phyloP scores from a whole-genome alignment of 2,888 invertebrate species.

The Pachydiplax longipennis region DNA sequence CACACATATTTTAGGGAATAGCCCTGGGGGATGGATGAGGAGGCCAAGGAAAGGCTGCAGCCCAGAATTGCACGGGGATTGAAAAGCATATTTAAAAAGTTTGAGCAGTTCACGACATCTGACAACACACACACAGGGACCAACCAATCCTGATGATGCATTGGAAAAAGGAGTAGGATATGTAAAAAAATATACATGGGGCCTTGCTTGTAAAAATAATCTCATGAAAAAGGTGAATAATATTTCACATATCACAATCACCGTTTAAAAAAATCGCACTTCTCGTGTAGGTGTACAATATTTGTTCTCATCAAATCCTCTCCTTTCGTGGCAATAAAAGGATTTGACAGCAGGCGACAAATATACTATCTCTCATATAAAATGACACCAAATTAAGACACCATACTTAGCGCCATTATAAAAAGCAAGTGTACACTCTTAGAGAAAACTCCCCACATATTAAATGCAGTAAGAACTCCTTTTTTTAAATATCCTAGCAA shows the following conservation, averaged over 20 bases:
- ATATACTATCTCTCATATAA: slow-evolving; percentile 20
- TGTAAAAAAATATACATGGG: slow-evolving; percentile 38
- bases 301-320: background rate
- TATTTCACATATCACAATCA: slow-evolving; percentile 30
- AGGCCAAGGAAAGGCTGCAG: slow-evolving; percentile 19
- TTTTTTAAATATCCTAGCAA: background rate
- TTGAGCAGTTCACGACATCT: slow-evolving; percentile 41
- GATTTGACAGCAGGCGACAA: background rate
- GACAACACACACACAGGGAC: slow-evolving; percentile 19
- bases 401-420: slow-evolving; percentile 23
- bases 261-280: slow-evolving; percentile 28
- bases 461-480: slow-evolving; percentile 19
- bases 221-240: slow-evolving; percentile 23
- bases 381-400: slow-evolving; percentile 36
- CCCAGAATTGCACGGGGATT: background rate
- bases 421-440: slow-evolving; percentile 23
- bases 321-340: background rate
- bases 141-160: slow-evolving; percentile 31
- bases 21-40: slow-evolving; percentile 10
- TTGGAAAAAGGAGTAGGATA: slow-evolving; percentile 25
- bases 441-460: slow-evolving; percentile 10
- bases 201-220: slow-evolving; percentile 26
- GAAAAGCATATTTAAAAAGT: slow-evolving; percentile 17
- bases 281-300: background rate
- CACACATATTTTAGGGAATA: slow-evolving; percentile 39